Evolutionary conservation across 2,888 invertebrate genomes (phyloP), one percentile per base, ranked within the genome.

Genomic region (Amaurobius ferox): DNA sequence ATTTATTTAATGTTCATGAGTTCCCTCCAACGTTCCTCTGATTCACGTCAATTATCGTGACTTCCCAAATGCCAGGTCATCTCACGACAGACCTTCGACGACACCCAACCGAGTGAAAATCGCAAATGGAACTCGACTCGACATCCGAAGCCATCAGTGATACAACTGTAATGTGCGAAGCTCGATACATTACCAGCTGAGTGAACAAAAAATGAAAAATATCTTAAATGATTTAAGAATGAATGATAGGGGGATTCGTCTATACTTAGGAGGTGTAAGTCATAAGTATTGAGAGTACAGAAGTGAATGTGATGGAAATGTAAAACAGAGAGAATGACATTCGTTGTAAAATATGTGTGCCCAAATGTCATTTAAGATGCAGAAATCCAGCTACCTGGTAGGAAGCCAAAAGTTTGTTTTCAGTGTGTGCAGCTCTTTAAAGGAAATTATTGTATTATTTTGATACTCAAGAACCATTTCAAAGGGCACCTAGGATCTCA

Each of bases 211-310:
- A 28, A 29, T 5, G 35, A 26, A 19, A 1, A 40, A 55, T 23
- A 35, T 23, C 39, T 29, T 71, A 48, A 48, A 71, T 71, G 44
- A 71, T 48, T 48, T 71, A 29, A 48, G 29, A 71, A 71, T 71
- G 28, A 26, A 3, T 29, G 71, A 30, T n/a, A 9, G 16, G 67
- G 32, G 35, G 32, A 67, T 23, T 26, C 67, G 16, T n/a, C 11
- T 16, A 32, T n/a, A n/a, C n/a, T n/a, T n/a, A n/a, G 35, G 35
- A 9, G 35, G 9, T 7, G 5, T n/a, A n/a, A n/a, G 5, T 35
- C 9, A 9, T 9, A 35, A 9, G 35, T 35, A 35, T 35, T 35
- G n/a, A n/a, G n/a, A n/a, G n/a, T n/a, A n/a, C n/a, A n/a, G n/a
- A n/a, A n/a, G n/a, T n/a, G n/a, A n/a, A n/a, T n/a, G n/a, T n/a